phyloP scores from a whole-genome alignment of 2,113 vertebrate species.

The Hemibagrus wyckioides region DNA sequence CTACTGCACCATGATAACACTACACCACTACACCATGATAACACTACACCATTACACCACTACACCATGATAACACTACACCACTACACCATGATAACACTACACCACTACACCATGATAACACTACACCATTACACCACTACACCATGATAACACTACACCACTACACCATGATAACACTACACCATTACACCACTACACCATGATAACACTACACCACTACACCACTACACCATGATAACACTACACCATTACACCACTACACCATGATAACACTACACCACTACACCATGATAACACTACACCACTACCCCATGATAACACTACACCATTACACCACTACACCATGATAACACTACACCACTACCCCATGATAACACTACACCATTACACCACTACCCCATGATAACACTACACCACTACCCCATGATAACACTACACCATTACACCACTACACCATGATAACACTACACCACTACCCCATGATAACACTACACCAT shows the following conservation, averaged over 20 bases:
- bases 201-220: rapidly evolving
- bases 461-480: background rate
- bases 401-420: background rate
- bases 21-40: background rate
- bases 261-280: background rate
- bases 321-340: background rate
- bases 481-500: background rate
- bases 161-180: too few species aligned
- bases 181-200: background rate
- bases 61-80: background rate
- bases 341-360: too few species aligned
- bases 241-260: background rate
- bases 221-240: background rate
- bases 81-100: background rate
- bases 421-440: background rate
- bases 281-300: too few species aligned
- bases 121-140: background rate
- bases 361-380: too few species aligned
- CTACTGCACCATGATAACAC: too few species aligned
- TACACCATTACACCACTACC: too few species aligned
- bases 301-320: too few species aligned
- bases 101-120: background rate
- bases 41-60: background rate
- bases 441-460: background rate
- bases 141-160: too few species aligned